phyloP scores from a whole-genome alignment of 2,797 vertebrate genomes.

The Characodon lateralis region DNA sequence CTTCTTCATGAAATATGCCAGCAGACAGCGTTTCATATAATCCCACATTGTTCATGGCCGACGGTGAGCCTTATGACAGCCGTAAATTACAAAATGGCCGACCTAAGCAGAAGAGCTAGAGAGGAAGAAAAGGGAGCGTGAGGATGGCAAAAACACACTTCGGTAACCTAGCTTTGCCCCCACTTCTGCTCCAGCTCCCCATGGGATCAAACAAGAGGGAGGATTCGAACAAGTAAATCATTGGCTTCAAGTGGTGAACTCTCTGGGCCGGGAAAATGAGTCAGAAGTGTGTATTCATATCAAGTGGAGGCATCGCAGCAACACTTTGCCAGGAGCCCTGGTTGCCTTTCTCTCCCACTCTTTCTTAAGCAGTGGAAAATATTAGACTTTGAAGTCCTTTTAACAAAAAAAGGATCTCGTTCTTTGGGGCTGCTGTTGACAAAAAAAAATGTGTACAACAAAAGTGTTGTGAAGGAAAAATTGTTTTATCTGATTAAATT shows the following conservation, averaged over 20 bases:
- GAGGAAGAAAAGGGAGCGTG: constrained; percentile 43
- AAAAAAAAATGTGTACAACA: constrained; percentile 1
- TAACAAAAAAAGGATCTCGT: constrained; percentile 69
- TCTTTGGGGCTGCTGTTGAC: constrained; percentile 32
- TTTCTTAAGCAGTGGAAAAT: constrained; percentile 58
- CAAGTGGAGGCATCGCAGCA: constrained; percentile 66
- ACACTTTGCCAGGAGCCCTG: constrained; percentile 56
- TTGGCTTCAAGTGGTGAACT: constrained; percentile 73
- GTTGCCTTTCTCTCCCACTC: constrained; percentile 61
- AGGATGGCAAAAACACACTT: constrained; percentile 71
- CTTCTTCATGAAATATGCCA: constrained; percentile 66
- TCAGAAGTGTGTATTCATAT: constrained; percentile 62
- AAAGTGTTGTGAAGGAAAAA: neutral
- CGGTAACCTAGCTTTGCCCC: constrained; percentile 65
- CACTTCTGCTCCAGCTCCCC: constrained; percentile 60
- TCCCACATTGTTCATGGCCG: constrained; percentile 64
- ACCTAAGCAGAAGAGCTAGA: constrained; percentile 57
- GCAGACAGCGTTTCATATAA: constrained; percentile 69
- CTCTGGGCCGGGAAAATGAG: constrained; percentile 58
- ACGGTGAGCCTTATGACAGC: constrained; percentile 59
- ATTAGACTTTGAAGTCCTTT: constrained; percentile 72
- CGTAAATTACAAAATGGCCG: constrained; percentile 75
- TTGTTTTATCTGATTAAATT: neutral
- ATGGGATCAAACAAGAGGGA: constrained; percentile 75
- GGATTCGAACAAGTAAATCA: constrained; percentile 75